Percentiles rank a stretch among this genome's conserved stretches.
These are phyloP conservation scores for Podarcis lilfordi DNA, from an alignment of 2,797 vertebrate genomes.

Conservation along the genomic window DNA sequence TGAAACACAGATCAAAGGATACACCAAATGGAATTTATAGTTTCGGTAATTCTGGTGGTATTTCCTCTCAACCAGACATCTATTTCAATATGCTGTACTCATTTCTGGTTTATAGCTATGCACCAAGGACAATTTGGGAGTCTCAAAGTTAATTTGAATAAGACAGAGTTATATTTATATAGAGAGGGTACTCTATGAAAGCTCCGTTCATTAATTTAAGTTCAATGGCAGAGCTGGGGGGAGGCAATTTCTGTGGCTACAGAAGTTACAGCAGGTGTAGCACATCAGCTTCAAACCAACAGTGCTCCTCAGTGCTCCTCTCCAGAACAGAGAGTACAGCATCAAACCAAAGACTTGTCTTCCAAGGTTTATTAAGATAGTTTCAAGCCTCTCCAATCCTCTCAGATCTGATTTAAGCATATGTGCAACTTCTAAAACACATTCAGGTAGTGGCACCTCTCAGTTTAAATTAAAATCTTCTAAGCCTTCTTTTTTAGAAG, in stretches of 20 bases:
- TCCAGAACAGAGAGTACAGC: neutral
- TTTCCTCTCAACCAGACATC: constrained; percentile 48
- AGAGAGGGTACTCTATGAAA: neutral
- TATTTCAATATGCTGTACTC: constrained; percentile 62
- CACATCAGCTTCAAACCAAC: neutral
- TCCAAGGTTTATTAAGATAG: neutral
- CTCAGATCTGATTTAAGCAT: neutral
- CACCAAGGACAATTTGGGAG: constrained; percentile 53
- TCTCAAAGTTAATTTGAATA: constrained; percentile 57
- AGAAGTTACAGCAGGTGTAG: neutral
- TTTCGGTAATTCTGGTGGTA: constrained; percentile 35
- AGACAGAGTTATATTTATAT: constrained; percentile 4
- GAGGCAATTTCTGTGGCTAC: neutral
- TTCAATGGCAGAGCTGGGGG: neutral
- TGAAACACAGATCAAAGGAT: constrained; percentile 47
- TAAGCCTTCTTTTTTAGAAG: neutral
- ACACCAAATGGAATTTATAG: constrained; percentile 32
- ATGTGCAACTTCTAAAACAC: neutral
- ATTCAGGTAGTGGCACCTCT: neutral
- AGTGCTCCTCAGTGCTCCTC: no score
- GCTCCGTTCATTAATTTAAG: neutral
- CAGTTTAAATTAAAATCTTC: neutral
- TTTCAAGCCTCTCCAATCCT: neutral
- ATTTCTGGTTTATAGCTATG: constrained; percentile 50
- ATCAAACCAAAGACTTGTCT: neutral